A percentile compares a stretch with the other conserved stretches of the same genome.
Conservation (phyloP, 2,888 invertebrate species). For the Erannis defoliaria region DNA sequence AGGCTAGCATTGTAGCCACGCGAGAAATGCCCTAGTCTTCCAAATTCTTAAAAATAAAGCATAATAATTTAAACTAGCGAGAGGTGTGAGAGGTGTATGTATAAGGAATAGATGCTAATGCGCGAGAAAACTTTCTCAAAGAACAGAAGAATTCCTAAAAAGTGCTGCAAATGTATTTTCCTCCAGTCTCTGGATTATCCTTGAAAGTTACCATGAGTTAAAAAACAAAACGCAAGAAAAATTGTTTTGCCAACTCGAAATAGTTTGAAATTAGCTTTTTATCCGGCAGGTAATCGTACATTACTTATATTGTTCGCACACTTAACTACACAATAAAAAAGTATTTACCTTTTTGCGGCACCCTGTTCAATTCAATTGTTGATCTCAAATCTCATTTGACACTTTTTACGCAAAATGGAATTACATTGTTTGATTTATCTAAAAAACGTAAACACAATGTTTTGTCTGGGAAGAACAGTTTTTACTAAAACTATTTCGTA, state of each 20-base stretch:
- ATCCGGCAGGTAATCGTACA: background rate
- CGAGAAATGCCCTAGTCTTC: too few relatives aligned
- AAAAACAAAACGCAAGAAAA: background rate
- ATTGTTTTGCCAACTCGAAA: background rate
- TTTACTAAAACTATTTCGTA: background rate
- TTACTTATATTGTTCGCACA: background rate
- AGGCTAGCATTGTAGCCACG: too few relatives aligned
- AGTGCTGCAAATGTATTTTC: too few relatives aligned
- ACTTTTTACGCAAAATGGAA: conserved; percentile 5
- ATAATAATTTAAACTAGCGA: too few relatives aligned
- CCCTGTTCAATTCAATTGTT: background rate
- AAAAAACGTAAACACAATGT: conserved; percentile 10
- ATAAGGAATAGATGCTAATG: too few relatives aligned
- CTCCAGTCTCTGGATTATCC: too few relatives aligned
- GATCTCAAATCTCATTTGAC: background rate
- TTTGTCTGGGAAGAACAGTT: background rate
- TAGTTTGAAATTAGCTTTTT: conserved; percentile 13
- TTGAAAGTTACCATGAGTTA: background rate
- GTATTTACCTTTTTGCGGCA: conserved; percentile 11
- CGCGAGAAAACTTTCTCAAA: too few relatives aligned
- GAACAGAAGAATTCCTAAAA: too few relatives aligned
- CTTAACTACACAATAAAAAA: background rate
- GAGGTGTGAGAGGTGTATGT: too few relatives aligned
- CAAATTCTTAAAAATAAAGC: too few relatives aligned
- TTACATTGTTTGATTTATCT: conserved; percentile 9